Evolutionary conservation across 1,140 invertebrate genomes (phyloP).

Genomic region (Contarinia nasturtii): DNA sequence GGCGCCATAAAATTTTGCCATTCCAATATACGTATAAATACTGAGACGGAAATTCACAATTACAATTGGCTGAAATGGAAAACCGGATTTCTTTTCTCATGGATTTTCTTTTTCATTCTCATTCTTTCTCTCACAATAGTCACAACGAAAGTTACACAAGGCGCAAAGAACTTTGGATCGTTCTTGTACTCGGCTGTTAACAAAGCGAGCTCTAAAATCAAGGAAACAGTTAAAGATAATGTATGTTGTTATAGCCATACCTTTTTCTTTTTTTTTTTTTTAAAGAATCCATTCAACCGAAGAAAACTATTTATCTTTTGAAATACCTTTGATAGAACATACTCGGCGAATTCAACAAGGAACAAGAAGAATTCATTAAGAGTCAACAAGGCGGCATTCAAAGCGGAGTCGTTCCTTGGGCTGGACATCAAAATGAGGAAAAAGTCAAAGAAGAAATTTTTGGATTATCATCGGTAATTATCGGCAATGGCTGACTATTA

Average conservation of each 20-base stretch:
- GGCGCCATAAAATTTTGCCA: neutral
- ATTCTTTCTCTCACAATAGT: constrained; percentile 28
- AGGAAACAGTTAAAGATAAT: constrained; percentile 90
- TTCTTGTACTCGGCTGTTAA: constrained; percentile 80
- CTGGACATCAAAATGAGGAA: constrained; percentile 73
- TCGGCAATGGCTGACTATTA: no score
- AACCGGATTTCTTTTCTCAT: constrained; percentile 3
- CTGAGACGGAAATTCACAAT: neutral
- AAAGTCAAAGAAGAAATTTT: constrained; percentile 86
- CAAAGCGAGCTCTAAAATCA: constrained; percentile 83
- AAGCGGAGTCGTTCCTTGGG: constrained; percentile 76
- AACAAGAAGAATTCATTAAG: constrained; percentile 88
- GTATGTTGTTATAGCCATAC: constrained; percentile 35
- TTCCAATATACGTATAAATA: neutral
- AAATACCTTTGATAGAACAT: constrained; percentile 49
- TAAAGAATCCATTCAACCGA: no score
- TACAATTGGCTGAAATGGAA: neutral
- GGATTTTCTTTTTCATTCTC: neutral
- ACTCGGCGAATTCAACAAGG: constrained; percentile 86
- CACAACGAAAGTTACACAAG: constrained; percentile 77
- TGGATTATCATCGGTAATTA: constrained; percentile 71
- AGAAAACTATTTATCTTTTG: neutral
- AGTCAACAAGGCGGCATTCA: constrained; percentile 54
- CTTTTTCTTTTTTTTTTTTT: neutral
- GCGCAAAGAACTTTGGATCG: constrained; percentile 79